Evolutionary conservation across 1,140 invertebrate genomes (phyloP).

Genomic region (Lethrus apterus): DNA sequence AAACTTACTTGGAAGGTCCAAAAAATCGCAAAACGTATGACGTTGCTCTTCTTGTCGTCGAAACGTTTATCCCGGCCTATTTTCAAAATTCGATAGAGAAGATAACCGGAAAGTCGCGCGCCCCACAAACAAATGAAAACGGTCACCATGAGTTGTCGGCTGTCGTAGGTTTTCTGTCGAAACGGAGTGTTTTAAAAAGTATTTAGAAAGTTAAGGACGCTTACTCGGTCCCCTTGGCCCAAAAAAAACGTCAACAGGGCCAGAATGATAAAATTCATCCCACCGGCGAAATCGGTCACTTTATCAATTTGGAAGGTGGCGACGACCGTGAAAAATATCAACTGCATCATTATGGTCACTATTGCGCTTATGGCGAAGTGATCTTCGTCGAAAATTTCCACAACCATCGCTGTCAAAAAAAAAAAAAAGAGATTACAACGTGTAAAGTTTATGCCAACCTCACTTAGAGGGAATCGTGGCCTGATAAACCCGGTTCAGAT

Average conservation of each 20-base stretch:
- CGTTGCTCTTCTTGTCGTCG: conserved; percentile 79
- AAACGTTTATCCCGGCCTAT: conserved; percentile 86
- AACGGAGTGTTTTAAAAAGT: conserved; percentile 8
- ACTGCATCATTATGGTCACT: conserved; percentile 78
- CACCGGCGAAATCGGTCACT: conserved; percentile 86
- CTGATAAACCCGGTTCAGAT: no score
- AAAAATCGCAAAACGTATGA: conserved; percentile 79
- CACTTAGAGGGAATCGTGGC: not conserved
- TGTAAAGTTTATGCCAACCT: not conserved
- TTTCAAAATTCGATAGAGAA: conserved; percentile 81
- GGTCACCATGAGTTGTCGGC: conserved; percentile 81
- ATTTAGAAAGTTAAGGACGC: conserved; percentile 8
- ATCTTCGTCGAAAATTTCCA: conserved; percentile 72
- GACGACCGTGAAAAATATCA: conserved; percentile 80
- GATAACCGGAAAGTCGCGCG: conserved; percentile 70
- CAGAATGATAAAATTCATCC: conserved; percentile 83
- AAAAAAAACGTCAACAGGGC: conserved; percentile 80
- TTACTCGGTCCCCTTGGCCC: conserved; percentile 67
- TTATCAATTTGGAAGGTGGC: conserved; percentile 83
- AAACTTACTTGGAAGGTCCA: conserved; percentile 77
- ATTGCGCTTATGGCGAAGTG: conserved; percentile 84
- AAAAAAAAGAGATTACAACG: not conserved
- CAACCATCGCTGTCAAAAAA: conserved; percentile 45
- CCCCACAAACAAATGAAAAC: conserved; percentile 82
- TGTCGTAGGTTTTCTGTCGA: conserved; percentile 65